Evolutionary conservation across 2,113 vertebrate species (phyloP).

Genomic region (Protobothrops mucrosquamatus): DNA sequence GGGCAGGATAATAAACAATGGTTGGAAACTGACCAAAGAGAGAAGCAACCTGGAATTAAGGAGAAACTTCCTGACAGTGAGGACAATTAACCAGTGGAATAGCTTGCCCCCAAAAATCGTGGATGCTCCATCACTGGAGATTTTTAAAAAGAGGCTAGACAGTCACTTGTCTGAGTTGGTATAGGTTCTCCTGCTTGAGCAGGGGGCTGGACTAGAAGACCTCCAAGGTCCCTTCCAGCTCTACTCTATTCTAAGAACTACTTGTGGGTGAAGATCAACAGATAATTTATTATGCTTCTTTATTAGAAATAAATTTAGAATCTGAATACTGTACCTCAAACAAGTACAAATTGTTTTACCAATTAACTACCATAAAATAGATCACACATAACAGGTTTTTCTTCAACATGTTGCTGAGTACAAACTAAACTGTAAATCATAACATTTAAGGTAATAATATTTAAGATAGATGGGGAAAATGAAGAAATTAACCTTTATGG

Average conservation of each 20-base stretch:
- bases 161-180: too few species aligned
- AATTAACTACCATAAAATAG: neutral
- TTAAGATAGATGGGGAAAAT: neutral
- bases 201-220: too few species aligned
- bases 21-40: too few species aligned
- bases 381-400: neutral
- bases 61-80: too few species aligned
- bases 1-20: too few species aligned
- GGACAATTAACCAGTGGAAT: too few species aligned
- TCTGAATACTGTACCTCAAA: neutral
- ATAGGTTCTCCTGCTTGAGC: too few species aligned
- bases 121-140: too few species aligned
- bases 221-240: too few species aligned
- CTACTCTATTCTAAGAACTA: neutral
- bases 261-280: neutral
- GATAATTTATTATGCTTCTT: neutral
- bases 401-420: neutral
- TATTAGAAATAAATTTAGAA: neutral
- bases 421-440: neutral
- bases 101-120: too few species aligned
- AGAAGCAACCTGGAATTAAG: too few species aligned
- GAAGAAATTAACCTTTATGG: neutral
- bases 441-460: neutral
- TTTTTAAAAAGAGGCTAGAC: too few species aligned
- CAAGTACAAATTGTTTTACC: neutral